Evolutionary conservation across 2,797 vertebrate genomes (phyloP).

Genomic region (Apodemus agrarius): DNA sequence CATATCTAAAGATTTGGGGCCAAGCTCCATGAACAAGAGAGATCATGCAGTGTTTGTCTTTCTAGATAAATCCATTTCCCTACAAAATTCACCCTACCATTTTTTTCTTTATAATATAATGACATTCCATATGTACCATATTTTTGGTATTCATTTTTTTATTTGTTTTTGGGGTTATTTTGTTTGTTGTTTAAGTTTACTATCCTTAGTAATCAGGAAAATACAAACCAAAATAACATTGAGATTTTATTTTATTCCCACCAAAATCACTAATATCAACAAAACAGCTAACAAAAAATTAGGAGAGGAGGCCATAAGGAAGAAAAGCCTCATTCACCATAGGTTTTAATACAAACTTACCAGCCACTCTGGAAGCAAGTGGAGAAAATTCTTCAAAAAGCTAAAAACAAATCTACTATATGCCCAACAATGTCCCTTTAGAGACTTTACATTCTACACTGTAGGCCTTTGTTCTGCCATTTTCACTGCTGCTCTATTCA

Average conservation of each 20-base stretch:
- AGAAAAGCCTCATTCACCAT: background rate
- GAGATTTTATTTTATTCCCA: background rate
- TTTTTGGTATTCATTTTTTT: background rate
- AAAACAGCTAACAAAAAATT: background rate
- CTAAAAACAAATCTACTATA: background rate
- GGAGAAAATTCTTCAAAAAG: background rate
- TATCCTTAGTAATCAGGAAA: background rate
- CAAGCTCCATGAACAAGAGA: background rate
- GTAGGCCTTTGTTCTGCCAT: background rate
- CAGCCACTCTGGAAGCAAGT: background rate
- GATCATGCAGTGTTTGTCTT: background rate
- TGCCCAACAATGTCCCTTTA: background rate
- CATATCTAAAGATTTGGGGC: background rate
- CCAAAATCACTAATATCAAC: background rate
- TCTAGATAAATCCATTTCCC: background rate
- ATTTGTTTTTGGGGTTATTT: too few relatives aligned
- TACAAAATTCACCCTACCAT: background rate
- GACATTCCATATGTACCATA: background rate
- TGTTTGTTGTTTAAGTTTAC: background rate
- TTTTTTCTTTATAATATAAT: background rate
- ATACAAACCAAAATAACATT: background rate
- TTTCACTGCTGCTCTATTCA: background rate
- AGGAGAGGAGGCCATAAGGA: background rate
- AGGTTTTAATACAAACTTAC: background rate
- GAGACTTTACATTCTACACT: background rate